Conservation (phyloP, 2,113 vertebrate species). For the Grammomys dolichurus region DNA sequence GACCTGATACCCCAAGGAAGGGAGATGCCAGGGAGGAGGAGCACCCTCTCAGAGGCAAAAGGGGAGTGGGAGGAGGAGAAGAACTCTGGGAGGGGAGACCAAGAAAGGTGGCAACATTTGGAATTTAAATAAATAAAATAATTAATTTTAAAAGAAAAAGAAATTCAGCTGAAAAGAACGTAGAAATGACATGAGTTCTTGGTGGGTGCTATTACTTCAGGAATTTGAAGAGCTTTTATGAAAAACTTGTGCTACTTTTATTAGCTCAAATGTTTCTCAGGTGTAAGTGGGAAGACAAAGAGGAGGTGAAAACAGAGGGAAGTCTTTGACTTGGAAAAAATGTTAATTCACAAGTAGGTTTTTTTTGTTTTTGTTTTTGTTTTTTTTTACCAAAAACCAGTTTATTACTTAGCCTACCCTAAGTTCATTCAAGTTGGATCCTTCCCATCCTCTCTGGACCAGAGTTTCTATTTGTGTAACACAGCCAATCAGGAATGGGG, state of each 20-base stretch:
- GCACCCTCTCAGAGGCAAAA: too few species aligned
- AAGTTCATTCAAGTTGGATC: neutral
- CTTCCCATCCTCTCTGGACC: neutral
- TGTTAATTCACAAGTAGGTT: neutral
- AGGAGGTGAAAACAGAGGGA: neutral
- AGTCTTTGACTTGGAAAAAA: neutral
- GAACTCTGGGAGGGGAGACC: too few species aligned
- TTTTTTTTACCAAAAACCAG: neutral
- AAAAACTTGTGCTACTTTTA: neutral
- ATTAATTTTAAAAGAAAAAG: neutral
- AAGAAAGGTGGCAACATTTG: too few species aligned
- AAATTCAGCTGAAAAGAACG: neutral
- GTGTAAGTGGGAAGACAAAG: neutral
- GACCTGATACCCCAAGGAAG: too few species aligned
- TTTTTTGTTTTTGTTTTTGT: too few species aligned
- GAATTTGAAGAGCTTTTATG: neutral
- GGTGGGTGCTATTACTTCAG: neutral
- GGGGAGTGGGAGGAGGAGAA: too few species aligned
- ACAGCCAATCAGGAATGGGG: neutral
- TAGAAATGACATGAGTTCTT: neutral
- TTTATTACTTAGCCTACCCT: neutral
- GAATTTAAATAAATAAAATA: too few species aligned
- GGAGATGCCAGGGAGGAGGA: too few species aligned
- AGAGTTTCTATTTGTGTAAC: neutral
- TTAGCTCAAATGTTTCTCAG: neutral